Conservation (phyloP, 2,113 vertebrate genomes). For the Rhinopithecus roxellana region DNA sequence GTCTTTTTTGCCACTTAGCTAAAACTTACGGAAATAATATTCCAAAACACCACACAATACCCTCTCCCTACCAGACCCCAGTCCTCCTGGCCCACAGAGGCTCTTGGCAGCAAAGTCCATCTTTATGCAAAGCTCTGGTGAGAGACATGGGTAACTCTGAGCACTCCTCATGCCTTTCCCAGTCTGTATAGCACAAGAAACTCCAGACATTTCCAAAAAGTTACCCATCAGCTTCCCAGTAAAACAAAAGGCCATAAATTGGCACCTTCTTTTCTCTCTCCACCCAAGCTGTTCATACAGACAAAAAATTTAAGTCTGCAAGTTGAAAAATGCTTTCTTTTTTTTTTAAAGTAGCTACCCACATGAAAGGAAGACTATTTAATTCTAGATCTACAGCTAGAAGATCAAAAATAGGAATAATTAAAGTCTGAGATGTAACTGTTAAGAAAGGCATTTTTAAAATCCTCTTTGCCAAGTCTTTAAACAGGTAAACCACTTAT, state of each 20-base stretch:
- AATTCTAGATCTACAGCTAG: slow-evolving; percentile 71
- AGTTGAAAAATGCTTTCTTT: slow-evolving; percentile 32
- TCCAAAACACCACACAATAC: background rate
- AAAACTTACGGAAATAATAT: background rate
- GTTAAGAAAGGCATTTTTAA: slow-evolving; percentile 66
- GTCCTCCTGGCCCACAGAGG: fast-evolving
- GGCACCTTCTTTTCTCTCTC: slow-evolving; percentile 25
- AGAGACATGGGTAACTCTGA: background rate
- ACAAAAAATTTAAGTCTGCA: slow-evolving; percentile 44
- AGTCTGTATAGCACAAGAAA: background rate
- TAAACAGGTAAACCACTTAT: slow-evolving; percentile 77
- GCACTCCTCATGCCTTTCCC: background rate
- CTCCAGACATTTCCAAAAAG: background rate
- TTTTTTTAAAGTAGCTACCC: slow-evolving; percentile 68
- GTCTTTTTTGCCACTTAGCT: background rate
- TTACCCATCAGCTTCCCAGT: background rate
- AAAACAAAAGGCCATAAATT: background rate
- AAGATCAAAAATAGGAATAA: slow-evolving; percentile 78
- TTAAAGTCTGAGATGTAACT: slow-evolving; percentile 72
- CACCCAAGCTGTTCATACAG: slow-evolving; percentile 8
- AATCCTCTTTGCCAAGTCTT: slow-evolving; percentile 70
- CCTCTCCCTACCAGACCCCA: background rate
- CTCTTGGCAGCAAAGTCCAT: background rate
- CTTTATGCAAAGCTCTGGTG: background rate
- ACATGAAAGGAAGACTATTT: slow-evolving; percentile 78